Evolutionary conservation across 2,888 invertebrate genomes (phyloP), one percentile per base, ranked within the genome.

Genomic region (Amphipyra berbera): DNA sequence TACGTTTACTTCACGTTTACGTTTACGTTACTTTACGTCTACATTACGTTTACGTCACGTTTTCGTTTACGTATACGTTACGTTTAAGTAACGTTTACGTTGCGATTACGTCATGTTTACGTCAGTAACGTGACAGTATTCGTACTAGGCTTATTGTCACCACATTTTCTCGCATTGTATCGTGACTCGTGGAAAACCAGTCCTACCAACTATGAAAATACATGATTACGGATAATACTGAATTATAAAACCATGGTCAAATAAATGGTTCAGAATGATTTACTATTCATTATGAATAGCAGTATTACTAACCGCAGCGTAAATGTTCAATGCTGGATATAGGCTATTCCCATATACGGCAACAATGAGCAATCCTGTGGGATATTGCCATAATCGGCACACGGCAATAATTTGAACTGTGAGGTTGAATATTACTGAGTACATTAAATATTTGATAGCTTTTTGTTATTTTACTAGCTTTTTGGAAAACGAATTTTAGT

Each of bases 301-400:
- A 21, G 38, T 56, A 50, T 66, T 49, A 38, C 45, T 53, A 53
- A 71, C 72, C 72, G 14, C 56, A 68, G 5, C 5, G 27, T 9
- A 38, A 47, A 68, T 62, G 38, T 14, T 6, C 46, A 10, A 12
- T 37, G 15, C 14, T 6, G 41, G 14, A 47, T 13, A 50, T 54
- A 40, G 14, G 14, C 21, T 1, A 27, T 47, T 54, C 64, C 49
- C 63, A 38, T 37, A 15, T n/a, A 9, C 42, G 12, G n/a, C 10
- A 30, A 70, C 70, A 70, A 70, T 70, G 54, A 58, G 49, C 62
- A 70, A 70, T 72, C 57, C 72, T 52, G 54, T 35, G 57, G 70
- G 72, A 15, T 57, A 50, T 37, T 38, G 49, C 54, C 49, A 45
- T 57, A 50, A 72, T 67, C 30, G 44, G 54, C 37, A 33, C 6